These are phyloP conservation scores for Neuroterus valhalla DNA, from an alignment of 1,140 invertebrate genomes.

Conservation along the genomic window DNA sequence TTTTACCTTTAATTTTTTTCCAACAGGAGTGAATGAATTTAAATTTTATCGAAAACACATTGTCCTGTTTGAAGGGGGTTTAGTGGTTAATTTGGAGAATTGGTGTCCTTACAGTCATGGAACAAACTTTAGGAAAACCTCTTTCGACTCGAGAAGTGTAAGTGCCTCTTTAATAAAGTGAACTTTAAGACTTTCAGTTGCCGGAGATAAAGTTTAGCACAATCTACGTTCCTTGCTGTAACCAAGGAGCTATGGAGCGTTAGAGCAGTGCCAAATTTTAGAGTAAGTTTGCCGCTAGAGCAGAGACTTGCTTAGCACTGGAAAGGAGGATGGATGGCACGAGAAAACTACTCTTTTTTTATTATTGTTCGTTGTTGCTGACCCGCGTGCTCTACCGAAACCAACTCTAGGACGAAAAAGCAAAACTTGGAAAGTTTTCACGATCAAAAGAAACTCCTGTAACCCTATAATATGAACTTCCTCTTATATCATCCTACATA, in stretches of 20 bases:
- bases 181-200: constrained; percentile 66
- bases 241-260: constrained; percentile 42
- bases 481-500: background rate
- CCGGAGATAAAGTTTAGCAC: constrained; percentile 66
- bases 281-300: constrained; percentile 58
- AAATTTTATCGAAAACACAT: background rate
- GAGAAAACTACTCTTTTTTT: constrained; percentile 41
- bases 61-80: background rate
- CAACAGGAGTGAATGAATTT: background rate
- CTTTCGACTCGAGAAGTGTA: constrained; percentile 50
- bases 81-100: constrained; percentile 9
- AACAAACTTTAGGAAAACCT: constrained; percentile 4
- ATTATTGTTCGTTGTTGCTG: constrained; percentile 51
- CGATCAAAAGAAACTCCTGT: constrained; percentile 22
- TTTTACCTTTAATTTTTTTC: background rate
- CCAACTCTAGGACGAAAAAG: constrained; percentile 53
- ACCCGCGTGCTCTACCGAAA: constrained; percentile 58
- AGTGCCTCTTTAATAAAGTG: constrained; percentile 68
- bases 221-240: constrained; percentile 49
- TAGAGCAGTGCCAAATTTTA: constrained; percentile 62
- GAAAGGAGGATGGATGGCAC: constrained; percentile 39
- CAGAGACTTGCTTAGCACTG: constrained; percentile 53
- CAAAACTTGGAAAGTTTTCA: constrained; percentile 50
- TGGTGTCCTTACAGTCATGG: background rate
- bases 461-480: background rate